Evolutionary conservation across 2,797 vertebrate genomes (phyloP), one percentile per base, ranked within the genome.

Genomic region (Clarias pachynema): DNA sequence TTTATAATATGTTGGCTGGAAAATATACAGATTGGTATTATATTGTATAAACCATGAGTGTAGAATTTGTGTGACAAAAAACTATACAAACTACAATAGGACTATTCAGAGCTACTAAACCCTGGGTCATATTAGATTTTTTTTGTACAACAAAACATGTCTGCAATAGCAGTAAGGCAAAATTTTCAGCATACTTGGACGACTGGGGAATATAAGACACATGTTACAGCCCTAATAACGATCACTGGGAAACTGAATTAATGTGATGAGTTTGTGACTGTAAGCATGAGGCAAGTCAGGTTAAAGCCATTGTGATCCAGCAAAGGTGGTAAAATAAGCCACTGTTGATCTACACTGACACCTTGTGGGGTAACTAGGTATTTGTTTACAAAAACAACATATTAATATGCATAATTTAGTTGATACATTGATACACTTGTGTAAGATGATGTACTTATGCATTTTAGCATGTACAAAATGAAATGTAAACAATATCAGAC

Each of bases 261-360:
- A 26, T 65, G n/a, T n/a, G 24, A 3, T 75, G 26, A 16, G 6
- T 75, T n/a, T 75, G 78, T 84, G 79, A 49, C 60, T 82, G 63
- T 75, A 78, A 22, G 57, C 59, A 73, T 44, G 44, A 44, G 34
- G 60, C 66, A 65, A 75, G 62, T 24, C 65, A 73, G 70, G 65
- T 66, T 69, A 53, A 63, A 66, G 31, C 79, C 40, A 59, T 79
- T 29, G 60, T 56, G 20, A 34, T n/a, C 79, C 15, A 86, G 26
- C 18, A 73, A 70, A 79, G 75, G 62, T 14, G n/a, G 79, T 66
- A 2, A 26, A 53, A 26, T 40, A 12, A 63, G 24, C 24, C 72
- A 37, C 31, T 70, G 62, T 68, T 86, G 82, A 72, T 81, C 66
- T 65, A 74, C 37, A 85, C 85, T 90, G 87, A 74, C 89, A 78